phyloP scores from a whole-genome alignment of 2,888 invertebrate species.

The Leptopilina myrica region DNA sequence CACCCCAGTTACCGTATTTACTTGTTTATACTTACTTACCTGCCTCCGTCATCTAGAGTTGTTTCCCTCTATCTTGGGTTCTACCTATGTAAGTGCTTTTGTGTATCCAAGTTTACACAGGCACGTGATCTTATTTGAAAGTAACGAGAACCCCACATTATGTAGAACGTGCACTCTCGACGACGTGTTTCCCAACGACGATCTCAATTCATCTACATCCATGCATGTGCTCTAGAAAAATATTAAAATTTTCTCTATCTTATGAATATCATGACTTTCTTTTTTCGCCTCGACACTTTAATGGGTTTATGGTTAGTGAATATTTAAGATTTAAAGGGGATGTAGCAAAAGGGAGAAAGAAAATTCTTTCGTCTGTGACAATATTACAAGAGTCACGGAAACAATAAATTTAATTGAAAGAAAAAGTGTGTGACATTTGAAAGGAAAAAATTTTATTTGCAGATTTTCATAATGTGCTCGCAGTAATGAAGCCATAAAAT shows the following conservation, averaged over 20 bases:
- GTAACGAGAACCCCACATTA: conserved; percentile 40
- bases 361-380: not conserved
- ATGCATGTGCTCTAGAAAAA: conserved; percentile 34
- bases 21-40: conserved; percentile 39
- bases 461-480: not conserved
- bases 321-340: not conserved
- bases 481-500: not conserved
- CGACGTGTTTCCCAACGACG: conserved; percentile 25
- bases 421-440: not conserved
- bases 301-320: conserved; percentile 18
- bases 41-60: conserved; percentile 35
- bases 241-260: conserved; percentile 28
- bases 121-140: conserved; percentile 40
- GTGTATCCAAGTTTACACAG: conserved; percentile 37
- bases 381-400: not conserved
- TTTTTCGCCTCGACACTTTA: conserved; percentile 4
- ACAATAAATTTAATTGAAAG: not conserved
- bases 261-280: conserved; percentile 17
- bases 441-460: not conserved
- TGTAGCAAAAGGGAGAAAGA: not conserved
- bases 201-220: conserved; percentile 39
- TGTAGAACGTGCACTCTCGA: conserved; percentile 30
- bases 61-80: conserved; percentile 16
- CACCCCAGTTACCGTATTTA: conserved; percentile 24
- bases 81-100: conserved; percentile 38